Evolutionary conservation across 23 tunicate species (phyloP), one percentile per base, ranked within the genome.

Genomic region (Ascidia mentula): DNA sequence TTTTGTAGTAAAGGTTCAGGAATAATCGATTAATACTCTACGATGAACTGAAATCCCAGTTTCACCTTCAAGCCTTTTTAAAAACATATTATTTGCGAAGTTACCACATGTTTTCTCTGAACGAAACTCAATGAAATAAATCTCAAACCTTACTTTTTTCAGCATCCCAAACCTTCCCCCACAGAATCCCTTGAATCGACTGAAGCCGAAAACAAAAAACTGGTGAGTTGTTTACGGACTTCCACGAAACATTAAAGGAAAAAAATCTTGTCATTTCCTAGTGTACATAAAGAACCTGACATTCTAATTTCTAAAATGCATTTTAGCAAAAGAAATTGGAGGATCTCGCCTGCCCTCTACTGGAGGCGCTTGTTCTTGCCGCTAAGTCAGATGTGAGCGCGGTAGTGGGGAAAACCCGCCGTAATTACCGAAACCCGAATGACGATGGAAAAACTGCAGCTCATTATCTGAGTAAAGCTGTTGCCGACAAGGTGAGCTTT

Each of bases 361-460:
- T 96, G 78, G 95, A 91, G 69, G 94, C 99, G 74, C 74, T 96
- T 38, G 89, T 96, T 28, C 40, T 80, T 5, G 90, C 88, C 26
- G 90, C 94, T 36, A 96, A 96, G 72, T 86, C 89, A 36, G 97
- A 96, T 78, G 90, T 92, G 40, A 87, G 89, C 78, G 85, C 87
- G 9, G 85, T 82, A 22, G 99, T 91, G 32, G 87, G 97, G 7
- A 91, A 87, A 81, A 91, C 93, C 36, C 85, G 92, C 8, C 69
- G 98, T 60, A 85, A 74, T 45, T 89, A 95, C 60, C 38, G 86
- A 38, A 85, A 84, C 45, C 77, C 71, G 7, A 37, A 75, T 32
- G 99, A 91, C 13, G 99, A 96, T 46, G 99, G 97, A 34, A 89
- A 87, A 61, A 40, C 97, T 0, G 94, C 97, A 0, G 94, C 99